A percentile compares a stretch with the other conserved stretches of the same genome.
These are phyloP conservation scores for Taurulus bubalis DNA, from an alignment of 2,113 vertebrate species.

Conservation along the genomic window DNA sequence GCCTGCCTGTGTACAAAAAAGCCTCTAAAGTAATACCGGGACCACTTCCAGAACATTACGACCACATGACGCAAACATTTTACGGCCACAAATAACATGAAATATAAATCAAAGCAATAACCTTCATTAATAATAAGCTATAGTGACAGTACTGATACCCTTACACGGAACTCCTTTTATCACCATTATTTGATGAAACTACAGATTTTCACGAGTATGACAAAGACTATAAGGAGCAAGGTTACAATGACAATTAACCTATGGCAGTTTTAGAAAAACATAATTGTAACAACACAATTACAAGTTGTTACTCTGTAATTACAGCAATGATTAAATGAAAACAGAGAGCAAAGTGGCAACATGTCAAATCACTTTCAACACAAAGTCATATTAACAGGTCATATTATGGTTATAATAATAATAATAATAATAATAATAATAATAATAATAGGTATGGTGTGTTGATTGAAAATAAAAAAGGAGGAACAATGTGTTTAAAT, in stretches of 20 bases:
- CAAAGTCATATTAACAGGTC: neutral
- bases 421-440: too few species aligned
- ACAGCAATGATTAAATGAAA: slow-evolving; percentile 23
- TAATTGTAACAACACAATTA: slow-evolving; percentile 18
- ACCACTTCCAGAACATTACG: slow-evolving; percentile 63
- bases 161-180: neutral
- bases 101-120: slow-evolving; percentile 59
- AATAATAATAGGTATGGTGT: neutral
- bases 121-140: slow-evolving; percentile 39
- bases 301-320: slow-evolving; percentile 26
- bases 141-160: neutral
- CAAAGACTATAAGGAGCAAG: slow-evolving; percentile 21
- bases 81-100: slow-evolving; percentile 57
- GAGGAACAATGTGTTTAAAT: neutral
- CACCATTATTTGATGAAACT: slow-evolving; percentile 7
- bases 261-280: slow-evolving; percentile 15
- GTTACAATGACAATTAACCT: slow-evolving; percentile 49
- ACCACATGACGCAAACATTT: slow-evolving; percentile 59
- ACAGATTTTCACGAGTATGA: neutral
- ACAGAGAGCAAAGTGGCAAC: neutral
- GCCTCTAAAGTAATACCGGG: slow-evolving; percentile 59
- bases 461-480: too few species aligned
- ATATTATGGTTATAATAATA: too few species aligned
- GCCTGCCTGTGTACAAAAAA: slow-evolving; percentile 45
- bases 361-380: slow-evolving; percentile 19